Conservation (phyloP, 2,113 vertebrate genomes). For the Dasypus novemcinctus region DNA sequence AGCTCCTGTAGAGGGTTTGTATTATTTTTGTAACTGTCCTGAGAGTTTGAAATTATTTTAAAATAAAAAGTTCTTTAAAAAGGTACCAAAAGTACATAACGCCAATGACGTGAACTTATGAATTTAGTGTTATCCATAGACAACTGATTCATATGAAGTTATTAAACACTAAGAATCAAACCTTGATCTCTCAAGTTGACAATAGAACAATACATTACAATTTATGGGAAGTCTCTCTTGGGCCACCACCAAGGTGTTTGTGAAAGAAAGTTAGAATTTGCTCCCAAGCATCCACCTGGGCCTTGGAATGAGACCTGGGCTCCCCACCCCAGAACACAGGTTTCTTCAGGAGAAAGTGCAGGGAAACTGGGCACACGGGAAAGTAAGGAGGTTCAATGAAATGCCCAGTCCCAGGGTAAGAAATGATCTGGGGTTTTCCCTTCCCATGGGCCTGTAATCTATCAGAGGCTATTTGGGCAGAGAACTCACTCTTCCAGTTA, state of each 20-base stretch:
- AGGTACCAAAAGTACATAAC: slow-evolving; percentile 1
- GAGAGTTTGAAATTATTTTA: too few species aligned
- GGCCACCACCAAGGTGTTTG: slow-evolving; percentile 80
- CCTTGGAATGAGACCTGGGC: slow-evolving; percentile 85
- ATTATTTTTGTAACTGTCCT: too few species aligned
- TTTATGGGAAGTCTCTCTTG: slow-evolving; percentile 48
- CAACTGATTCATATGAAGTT: neutral
- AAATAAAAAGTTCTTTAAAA: slow-evolving; percentile 2
- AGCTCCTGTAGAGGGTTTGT: too few species aligned
- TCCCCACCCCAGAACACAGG: slow-evolving; percentile 90
- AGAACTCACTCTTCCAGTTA: slow-evolving; percentile 91
- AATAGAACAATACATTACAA: slow-evolving; percentile 59
- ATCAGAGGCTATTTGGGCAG: slow-evolving; percentile 82
- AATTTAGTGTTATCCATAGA: neutral
- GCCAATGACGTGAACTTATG: neutral
- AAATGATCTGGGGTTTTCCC: slow-evolving; percentile 84
- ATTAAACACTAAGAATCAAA: neutral
- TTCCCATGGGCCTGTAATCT: slow-evolving; percentile 86
- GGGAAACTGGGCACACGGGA: slow-evolving; percentile 85
- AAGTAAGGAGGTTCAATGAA: slow-evolving; percentile 92
- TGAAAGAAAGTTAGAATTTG: slow-evolving; percentile 86
- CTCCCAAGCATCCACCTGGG: slow-evolving; percentile 90
- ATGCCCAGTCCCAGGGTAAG: slow-evolving; percentile 91
- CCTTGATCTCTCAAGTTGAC: neutral
- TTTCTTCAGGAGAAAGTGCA: slow-evolving; percentile 81